Evolutionary conservation across 2,888 invertebrate species (phyloP), one percentile per base, ranked within the genome.

Genomic region (Drosophila gaucha): DNA sequence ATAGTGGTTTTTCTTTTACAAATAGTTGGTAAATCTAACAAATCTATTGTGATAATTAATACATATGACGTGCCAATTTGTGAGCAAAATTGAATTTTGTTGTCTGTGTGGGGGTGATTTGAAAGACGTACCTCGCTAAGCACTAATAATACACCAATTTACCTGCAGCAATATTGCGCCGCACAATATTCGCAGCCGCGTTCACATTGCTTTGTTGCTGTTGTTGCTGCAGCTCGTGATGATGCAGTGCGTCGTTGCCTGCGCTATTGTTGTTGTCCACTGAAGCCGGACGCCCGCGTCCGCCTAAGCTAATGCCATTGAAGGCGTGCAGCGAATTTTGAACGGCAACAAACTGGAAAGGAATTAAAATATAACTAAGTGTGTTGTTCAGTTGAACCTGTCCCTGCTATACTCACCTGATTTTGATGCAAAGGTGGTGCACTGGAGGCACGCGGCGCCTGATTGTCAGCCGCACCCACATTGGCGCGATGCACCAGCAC

Each of bases 381-480:
- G 0, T 1, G 6, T 8, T 31, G 4, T 10, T 1, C 9, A 22
- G 0, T 4, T 6, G 8, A 6, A 2, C 3, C n/a, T n/a, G n/a
- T n/a, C n/a, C n/a, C n/a, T 0, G 39, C 1, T 3, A 6, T 14
- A 57, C 38, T 59, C 67, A 92, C 92, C 86, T 92, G 91, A 90
- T 94, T 94, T 84, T 93, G 94, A 57, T 95, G 93, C 10, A 97
- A 96, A 46, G 95, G 93, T 1, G 97, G 97, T 1, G 97, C 97
- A 89, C 96, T 97, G 0, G 96, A 96, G 1, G 97, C 96, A 52
- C 97, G 93, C 1, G 97, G 96, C 6, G 95, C 95, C 54, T 94
- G 94, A 84, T 93, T 94, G 44, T 94, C 94, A 55, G 93, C 93
- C 9, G 93, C 91, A 46, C 91, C 92, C 33, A 92, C 92, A 65